A percentile compares a stretch with the other conserved stretches of the same genome.
These are phyloP conservation scores for Chrysomallon squamiferum DNA, from an alignment of 1,140 invertebrate genomes.

Conservation along the genomic window DNA sequence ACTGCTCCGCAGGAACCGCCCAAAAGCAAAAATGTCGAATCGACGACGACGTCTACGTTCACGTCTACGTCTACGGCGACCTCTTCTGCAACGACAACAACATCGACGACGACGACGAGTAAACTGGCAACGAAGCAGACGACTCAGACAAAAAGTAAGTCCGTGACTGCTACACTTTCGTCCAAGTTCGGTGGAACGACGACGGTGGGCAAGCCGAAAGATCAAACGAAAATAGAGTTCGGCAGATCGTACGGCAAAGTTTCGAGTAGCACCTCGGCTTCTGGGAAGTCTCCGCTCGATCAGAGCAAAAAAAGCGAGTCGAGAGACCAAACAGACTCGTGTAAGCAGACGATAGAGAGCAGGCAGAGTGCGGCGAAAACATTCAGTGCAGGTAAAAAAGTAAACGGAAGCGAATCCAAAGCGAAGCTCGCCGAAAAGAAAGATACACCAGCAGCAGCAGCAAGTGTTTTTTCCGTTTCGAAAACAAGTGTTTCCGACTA, in stretches of 20 bases:
- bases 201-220: not conserved
- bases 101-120: not conserved
- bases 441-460: not conserved
- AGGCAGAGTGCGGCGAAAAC: not conserved
- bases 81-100: not conserved
- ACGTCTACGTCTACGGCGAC: not conserved
- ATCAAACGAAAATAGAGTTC: not conserved
- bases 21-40: not conserved
- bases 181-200: not conserved
- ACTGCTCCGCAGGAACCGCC: not conserved
- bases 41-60: not conserved
- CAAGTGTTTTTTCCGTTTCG: not conserved
- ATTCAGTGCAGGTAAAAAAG: not conserved
- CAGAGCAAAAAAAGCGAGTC: no score
- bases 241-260: not conserved
- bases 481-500: not conserved
- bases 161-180: not conserved
- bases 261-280: not conserved
- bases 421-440: not conserved
- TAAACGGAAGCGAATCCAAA: not conserved
- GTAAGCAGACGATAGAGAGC: not conserved
- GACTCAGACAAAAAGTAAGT: not conserved
- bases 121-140: not conserved
- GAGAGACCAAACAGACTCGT: no score
- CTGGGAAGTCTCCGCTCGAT: no score